Evolutionary conservation across 2,888 invertebrate species (phyloP).

Genomic region (Tenthredo mesomela): DNA sequence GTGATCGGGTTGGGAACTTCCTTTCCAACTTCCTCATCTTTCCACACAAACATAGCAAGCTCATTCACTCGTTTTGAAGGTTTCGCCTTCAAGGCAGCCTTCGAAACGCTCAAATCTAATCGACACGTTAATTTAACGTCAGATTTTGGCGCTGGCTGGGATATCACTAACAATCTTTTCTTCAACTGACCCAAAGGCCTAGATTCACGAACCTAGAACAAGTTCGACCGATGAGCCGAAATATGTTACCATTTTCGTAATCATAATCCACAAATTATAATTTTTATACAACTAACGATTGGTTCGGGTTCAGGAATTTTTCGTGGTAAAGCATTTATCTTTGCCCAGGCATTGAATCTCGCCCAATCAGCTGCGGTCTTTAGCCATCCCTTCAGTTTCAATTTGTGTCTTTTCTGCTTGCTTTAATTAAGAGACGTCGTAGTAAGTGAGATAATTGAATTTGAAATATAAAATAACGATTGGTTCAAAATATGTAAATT

Average conservation of each 20-base stretch:
- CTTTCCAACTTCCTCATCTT: conserved; percentile 55
- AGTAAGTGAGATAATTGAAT: background rate
- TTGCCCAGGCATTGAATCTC: conserved; percentile 67
- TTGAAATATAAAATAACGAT: background rate
- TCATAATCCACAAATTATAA: background rate
- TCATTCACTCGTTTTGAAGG: conserved; percentile 59
- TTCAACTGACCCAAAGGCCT: conserved; percentile 62
- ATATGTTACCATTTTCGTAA: background rate
- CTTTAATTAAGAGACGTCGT: background rate
- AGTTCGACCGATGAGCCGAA: background rate
- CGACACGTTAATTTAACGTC: conserved; percentile 40
- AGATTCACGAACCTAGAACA: conserved; percentile 60
- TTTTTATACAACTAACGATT: conserved; percentile 61
- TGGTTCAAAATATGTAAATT: background rate
- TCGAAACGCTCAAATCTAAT: conserved; percentile 50
- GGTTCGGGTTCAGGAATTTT: conserved; percentile 64
- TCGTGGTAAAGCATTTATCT: conserved; percentile 64
- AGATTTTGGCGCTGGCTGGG: conserved; percentile 53
- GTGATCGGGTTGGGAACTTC: conserved; percentile 60
- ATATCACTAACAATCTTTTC: conserved; percentile 60
- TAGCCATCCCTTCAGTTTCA: conserved; percentile 64
- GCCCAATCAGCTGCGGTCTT: conserved; percentile 68
- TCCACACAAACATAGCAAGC: conserved; percentile 58
- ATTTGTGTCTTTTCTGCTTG: conserved; percentile 52
- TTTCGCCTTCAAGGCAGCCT: conserved; percentile 32